A percentile compares a stretch with the other conserved stretches of the same genome.
phyloP scores from a whole-genome alignment of 35 echinoderm and acorn worm species.

The Ptychodera flava region DNA sequence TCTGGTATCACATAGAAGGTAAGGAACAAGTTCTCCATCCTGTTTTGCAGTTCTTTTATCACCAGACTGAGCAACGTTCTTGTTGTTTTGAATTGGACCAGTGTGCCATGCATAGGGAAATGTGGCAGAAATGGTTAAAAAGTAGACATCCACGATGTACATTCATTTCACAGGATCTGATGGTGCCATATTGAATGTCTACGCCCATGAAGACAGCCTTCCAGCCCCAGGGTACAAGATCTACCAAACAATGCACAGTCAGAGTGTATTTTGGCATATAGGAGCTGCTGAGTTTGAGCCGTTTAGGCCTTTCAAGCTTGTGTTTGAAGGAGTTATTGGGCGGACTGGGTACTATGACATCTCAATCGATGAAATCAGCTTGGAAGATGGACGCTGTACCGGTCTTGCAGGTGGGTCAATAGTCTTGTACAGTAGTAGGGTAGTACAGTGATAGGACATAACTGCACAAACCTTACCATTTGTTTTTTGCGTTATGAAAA shows the following conservation, averaged over 20 bases:
- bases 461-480: too few relatives aligned
- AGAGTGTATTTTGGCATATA: not conserved
- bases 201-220: not conserved
- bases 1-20: not conserved
- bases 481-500: too few relatives aligned
- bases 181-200: not conserved
- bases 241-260: not conserved
- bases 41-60: too few relatives aligned
- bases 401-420: not conserved
- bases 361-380: conserved; percentile 16
- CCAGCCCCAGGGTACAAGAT: not conserved
- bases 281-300: not conserved
- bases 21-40: too few relatives aligned
- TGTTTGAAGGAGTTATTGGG: not conserved
- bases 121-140: too few relatives aligned
- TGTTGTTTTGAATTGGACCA: too few relatives aligned
- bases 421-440: too few relatives aligned
- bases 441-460: too few relatives aligned
- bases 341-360: not conserved
- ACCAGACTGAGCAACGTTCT: too few relatives aligned
- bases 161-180: not conserved
- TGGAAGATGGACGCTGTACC: conserved; percentile 2
- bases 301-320: not conserved
- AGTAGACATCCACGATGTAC: too few relatives aligned
- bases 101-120: too few relatives aligned